Conservation (phyloP, 2,888 invertebrate species). For the Chrysodeixis includens region DNA sequence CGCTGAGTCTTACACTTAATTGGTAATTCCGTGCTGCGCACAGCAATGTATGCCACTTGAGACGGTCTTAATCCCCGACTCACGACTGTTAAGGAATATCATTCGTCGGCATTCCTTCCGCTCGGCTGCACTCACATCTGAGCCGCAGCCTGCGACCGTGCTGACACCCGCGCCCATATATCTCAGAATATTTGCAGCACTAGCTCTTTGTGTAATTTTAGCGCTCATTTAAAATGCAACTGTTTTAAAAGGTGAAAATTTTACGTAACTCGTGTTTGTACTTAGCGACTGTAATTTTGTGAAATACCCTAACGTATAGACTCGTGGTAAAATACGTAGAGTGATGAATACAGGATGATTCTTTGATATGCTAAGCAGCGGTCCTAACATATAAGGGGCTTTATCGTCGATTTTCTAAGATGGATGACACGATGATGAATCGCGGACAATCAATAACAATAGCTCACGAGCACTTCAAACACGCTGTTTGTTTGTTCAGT, state of each 20-base stretch:
- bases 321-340: neutral
- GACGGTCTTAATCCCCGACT: slow-evolving; percentile 62
- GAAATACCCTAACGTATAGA: neutral
- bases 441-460: slow-evolving; percentile 8
- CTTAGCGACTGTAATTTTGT: slow-evolving; percentile 3
- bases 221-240: slow-evolving; percentile 34
- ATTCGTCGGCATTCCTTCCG: slow-evolving; percentile 67
- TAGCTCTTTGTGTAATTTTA: slow-evolving; percentile 44
- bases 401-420: slow-evolving; percentile 3
- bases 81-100: slow-evolving; percentile 62
- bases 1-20: slow-evolving; percentile 56
- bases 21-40: slow-evolving; percentile 59
- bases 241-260: slow-evolving; percentile 16
- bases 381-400: neutral
- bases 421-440: slow-evolving; percentile 3
- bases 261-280: slow-evolving; percentile 2
- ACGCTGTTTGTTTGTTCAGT: slow-evolving; percentile 6
- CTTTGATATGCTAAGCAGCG: neutral
- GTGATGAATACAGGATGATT: neutral
- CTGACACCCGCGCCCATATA: slow-evolving; percentile 53
- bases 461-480: neutral
- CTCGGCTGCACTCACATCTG: slow-evolving; percentile 63
- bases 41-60: slow-evolving; percentile 57
- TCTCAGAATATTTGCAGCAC: slow-evolving; percentile 51
- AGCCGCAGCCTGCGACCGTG: slow-evolving; percentile 57